Evolutionary conservation across 2,113 vertebrate genomes (phyloP).

Genomic region (Solea senegalensis): DNA sequence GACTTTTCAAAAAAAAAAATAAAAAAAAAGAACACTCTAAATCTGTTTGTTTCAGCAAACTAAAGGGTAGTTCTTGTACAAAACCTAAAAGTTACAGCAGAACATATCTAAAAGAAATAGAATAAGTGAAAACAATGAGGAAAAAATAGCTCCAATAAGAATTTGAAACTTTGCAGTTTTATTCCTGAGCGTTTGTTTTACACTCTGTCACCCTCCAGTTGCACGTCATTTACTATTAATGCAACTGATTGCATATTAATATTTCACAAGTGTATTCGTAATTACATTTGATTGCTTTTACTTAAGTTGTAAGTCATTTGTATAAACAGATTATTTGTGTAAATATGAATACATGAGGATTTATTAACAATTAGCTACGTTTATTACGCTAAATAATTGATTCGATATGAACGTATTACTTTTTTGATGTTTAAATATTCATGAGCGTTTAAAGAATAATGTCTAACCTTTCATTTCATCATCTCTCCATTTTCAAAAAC

Average conservation of each 20-base stretch:
- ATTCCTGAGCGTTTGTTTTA: neutral
- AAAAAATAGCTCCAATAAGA: neutral
- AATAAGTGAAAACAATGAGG: neutral
- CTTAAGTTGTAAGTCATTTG: neutral
- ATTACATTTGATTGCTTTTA: neutral
- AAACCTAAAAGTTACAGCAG: slow-evolving; percentile 5
- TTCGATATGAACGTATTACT: no score
- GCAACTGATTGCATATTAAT: neutral
- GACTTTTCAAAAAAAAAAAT: neutral
- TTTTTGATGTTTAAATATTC: no score
- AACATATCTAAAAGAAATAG: neutral
- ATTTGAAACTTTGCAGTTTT: neutral
- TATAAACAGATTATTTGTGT: neutral
- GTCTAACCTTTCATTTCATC: no score
- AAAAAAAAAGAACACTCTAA: neutral
- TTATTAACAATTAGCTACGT: neutral
- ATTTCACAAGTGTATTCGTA: neutral
- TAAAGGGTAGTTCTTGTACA: neutral
- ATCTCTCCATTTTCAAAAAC: no score
- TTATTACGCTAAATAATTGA: no score
- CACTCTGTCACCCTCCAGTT: neutral
- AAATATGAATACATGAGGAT: neutral
- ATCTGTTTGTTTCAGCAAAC: slow-evolving; percentile 4
- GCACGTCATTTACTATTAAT: neutral
- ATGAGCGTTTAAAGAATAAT: no score